These are phyloP conservation scores for Martes martes DNA, from an alignment of 2,113 vertebrate species.

Conservation along the genomic window DNA sequence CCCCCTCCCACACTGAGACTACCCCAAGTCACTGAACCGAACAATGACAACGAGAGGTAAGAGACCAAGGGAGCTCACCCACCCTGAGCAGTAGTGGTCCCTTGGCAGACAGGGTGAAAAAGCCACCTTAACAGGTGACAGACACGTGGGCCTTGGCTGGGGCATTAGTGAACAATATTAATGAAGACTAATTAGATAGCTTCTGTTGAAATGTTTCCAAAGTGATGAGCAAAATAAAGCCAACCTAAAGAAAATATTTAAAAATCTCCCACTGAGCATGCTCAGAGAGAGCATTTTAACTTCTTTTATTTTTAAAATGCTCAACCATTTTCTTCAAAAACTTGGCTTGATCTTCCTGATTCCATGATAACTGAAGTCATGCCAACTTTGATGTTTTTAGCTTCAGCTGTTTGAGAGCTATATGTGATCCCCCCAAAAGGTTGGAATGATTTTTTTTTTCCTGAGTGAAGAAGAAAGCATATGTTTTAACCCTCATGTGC, in stretches of 20 bases:
- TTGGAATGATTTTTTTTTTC: constrained; percentile 73
- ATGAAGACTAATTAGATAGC: constrained; percentile 18
- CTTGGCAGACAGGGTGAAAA: not conserved
- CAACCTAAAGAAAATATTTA: constrained; percentile 66
- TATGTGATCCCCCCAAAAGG: constrained; percentile 75
- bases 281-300: constrained; percentile 68
- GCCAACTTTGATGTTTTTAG: constrained; percentile 78
- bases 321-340: constrained; percentile 77
- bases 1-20: not conserved
- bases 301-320: constrained; percentile 76
- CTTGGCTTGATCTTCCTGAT: constrained; percentile 72
- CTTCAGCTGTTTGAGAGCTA: constrained; percentile 75
- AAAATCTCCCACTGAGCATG: constrained; percentile 63
- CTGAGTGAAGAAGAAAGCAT: constrained; percentile 74
- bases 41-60: not conserved
- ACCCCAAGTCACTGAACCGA: not conserved
- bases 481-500: constrained; percentile 76
- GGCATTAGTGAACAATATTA: not conserved
- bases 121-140: not conserved
- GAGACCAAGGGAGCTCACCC: constrained; percentile 1
- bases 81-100: not conserved
- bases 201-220: constrained; percentile 62
- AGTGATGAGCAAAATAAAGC: constrained; percentile 58
- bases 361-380: constrained; percentile 72
- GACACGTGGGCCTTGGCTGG: not conserved